Evolutionary conservation across 2,888 invertebrate species (phyloP), one percentile per base, ranked within the genome.

Genomic region (Bombylius discolor): DNA sequence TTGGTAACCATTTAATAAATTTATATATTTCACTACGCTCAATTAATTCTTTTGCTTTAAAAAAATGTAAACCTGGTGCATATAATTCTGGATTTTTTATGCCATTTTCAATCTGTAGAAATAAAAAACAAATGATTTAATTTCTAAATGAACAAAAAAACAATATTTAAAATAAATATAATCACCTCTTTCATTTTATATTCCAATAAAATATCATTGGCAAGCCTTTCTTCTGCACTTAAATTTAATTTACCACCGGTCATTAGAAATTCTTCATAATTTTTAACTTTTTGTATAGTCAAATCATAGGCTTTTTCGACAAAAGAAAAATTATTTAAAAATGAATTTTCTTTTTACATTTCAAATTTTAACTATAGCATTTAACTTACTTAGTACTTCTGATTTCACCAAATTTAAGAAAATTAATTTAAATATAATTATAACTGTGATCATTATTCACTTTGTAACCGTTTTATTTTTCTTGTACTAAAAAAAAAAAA

Each of bases 1-100:
- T 84, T 0, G 84, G 84, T 70, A 84, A 72, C 56, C 69, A 68
- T 53, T 75, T 70, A 5, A 84, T 74, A 5, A 83, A 72, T 51
- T 77, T 64, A 60, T 78, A 83, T 0, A 84, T 76, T 44, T 71
- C 64, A 1, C 81, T 81, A 6, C 70, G 64, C 33, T 80, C 78
- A 23, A 83, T 80, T 3, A 74, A 61, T 0, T 67, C 55, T 58
- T 75, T 79, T 0, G 76, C 74, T 12, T 74, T 68, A 56, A 82
- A 75, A 61, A 83, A 83, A 65, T 80, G 81, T 57, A 72, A 66
- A 0, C 77, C 72, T 1, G 82, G 79, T 14, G 77, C 68, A 63
- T 78, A 80, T 50, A 68, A 71, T 46, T 63, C 63, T 23, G 70
- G 65, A 59, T 66, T 56, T 31, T 51, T 33, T 8, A 62, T 39